phyloP scores from a whole-genome alignment of 1,140 invertebrate genomes.

The Saccostrea cuccullata region DNA sequence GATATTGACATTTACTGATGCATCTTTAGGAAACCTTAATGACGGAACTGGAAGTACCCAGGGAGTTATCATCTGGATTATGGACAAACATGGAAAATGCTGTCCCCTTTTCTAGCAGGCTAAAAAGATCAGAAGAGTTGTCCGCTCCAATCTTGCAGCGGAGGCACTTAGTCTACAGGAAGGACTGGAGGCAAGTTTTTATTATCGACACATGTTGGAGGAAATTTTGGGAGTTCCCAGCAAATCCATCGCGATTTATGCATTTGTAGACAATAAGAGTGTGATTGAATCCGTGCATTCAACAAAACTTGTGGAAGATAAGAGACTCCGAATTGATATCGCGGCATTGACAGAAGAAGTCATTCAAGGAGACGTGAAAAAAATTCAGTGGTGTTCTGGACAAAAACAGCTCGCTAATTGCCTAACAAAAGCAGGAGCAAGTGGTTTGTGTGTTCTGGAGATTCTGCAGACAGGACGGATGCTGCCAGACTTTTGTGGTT shows the following conservation, averaged over 20 bases:
- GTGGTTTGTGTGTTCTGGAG: no score
- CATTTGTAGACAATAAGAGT: slow-evolving; percentile 60
- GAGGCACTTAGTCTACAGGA: slow-evolving; percentile 27
- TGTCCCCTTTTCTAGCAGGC: slow-evolving; percentile 53
- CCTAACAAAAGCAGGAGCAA: no score
- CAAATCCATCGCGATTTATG: slow-evolving; percentile 48
- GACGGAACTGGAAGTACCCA: slow-evolving; percentile 51
- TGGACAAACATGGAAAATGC: slow-evolving; percentile 15
- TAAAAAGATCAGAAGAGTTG: slow-evolving; percentile 22
- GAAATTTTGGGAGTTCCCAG: no score
- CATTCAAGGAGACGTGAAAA: no score
- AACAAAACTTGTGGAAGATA: slow-evolving; percentile 63
- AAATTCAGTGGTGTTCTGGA: no score
- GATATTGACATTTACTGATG: slow-evolving; percentile 54
- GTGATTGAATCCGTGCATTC: slow-evolving; percentile 58
- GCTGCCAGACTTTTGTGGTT: no score
- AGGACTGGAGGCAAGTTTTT: not conserved
- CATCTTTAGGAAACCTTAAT: slow-evolving; percentile 50
- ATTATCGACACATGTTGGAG: no score
- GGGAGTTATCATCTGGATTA: slow-evolving; percentile 20
- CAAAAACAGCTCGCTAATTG: no score
- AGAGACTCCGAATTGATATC: slow-evolving; percentile 20
- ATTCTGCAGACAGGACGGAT: no score
- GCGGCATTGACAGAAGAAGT: no score
- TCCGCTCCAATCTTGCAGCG: slow-evolving; percentile 51